phyloP scores from a whole-genome alignment of 2,113 vertebrate species.

The Promerops cafer region DNA sequence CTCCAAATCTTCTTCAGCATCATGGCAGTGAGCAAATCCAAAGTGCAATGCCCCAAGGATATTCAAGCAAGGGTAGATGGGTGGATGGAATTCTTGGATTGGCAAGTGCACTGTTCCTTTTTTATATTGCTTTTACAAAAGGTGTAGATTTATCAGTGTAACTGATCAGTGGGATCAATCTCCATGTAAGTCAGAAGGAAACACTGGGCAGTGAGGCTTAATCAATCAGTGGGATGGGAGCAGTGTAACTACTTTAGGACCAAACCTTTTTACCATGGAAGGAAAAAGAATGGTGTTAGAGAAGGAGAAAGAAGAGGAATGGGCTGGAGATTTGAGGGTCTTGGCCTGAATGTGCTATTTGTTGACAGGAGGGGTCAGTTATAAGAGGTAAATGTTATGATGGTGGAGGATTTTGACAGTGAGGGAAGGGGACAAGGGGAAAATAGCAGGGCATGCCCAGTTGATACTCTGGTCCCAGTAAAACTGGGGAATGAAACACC shows the following conservation, averaged over 20 bases:
- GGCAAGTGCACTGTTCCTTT: not conserved
- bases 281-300: not conserved
- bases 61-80: not conserved
- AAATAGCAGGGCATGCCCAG: not conserved
- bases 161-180: not conserved
- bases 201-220: not conserved
- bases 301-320: not conserved
- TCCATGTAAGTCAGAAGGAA: not conserved
- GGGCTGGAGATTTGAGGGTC: not conserved
- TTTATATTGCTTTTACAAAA: not conserved
- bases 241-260: not conserved
- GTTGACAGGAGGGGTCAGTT: not conserved
- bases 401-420: not conserved
- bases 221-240: not conserved
- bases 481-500: not conserved
- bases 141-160: not conserved
- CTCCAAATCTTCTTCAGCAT: not conserved
- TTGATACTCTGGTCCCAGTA: not conserved
- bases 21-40: not conserved
- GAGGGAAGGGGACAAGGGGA: not conserved
- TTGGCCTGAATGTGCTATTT: not conserved
- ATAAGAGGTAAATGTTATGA: not conserved
- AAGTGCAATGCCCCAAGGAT: not conserved
- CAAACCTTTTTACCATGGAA: not conserved
- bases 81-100: not conserved